Percentiles rank a stretch among this genome's conserved stretches.
phyloP scores from a whole-genome alignment of 2,113 vertebrate species.

The Xiphophorus couchianus region DNA sequence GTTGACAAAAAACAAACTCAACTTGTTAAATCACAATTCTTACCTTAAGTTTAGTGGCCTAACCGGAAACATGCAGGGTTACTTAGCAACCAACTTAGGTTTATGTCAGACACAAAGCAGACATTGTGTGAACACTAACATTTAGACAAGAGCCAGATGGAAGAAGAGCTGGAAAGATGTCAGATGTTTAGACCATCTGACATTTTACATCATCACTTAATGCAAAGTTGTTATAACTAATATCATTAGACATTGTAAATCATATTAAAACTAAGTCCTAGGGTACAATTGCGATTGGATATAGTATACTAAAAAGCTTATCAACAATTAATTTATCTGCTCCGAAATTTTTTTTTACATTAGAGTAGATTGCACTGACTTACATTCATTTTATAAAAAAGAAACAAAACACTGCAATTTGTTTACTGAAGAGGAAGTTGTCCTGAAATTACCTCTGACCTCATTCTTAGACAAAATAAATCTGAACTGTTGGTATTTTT shows the following conservation, averaged over 20 bases:
- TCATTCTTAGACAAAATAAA: slow-evolving; percentile 12
- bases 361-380: slow-evolving; percentile 2
- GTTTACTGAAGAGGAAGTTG: not conserved
- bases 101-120: slow-evolving; percentile 19
- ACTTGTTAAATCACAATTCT: not conserved
- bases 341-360: not conserved
- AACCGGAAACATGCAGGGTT: slow-evolving; percentile 3
- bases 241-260: slow-evolving; percentile 3
- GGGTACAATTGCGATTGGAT: not conserved
- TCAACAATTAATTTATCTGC: not conserved
- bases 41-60: not conserved
- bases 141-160: slow-evolving; percentile 10
- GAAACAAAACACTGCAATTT: not conserved
- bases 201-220: slow-evolving; percentile 17
- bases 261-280: slow-evolving; percentile 16
- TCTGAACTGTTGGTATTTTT: slow-evolving; percentile 11
- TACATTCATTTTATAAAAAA: not conserved
- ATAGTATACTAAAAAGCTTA: not conserved
- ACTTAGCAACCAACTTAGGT: slow-evolving; percentile 1
- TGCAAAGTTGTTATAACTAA: slow-evolving; percentile 11
- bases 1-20: not conserved
- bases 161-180: too few species aligned
- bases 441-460: slow-evolving; percentile 17
- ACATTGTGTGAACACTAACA: slow-evolving; percentile 12
- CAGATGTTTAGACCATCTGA: slow-evolving; percentile 9